Base-by-base conservation (phyloP, 2,113 vertebrate species). In the Laticauda colubrina region DNA sequence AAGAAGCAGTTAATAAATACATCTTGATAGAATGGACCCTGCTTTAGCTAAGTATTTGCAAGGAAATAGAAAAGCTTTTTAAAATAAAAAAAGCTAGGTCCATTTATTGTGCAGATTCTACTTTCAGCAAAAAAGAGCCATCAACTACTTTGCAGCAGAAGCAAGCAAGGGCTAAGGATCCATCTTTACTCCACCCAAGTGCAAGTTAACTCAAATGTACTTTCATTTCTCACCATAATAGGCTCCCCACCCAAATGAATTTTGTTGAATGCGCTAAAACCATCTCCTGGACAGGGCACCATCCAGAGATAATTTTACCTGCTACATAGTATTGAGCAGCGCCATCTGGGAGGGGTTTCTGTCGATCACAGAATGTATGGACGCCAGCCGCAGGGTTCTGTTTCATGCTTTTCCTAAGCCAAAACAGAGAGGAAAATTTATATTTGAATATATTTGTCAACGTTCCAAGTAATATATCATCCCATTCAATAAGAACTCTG, bases 261-360 rank as follows among this genome's bases (percentile, higher is more conserved):
- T 21, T 86, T 85, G 39, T 34, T 26, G n/a, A 86, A 43, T 3
- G 39, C 2, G 29, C 59, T 10, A 54, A 85, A 85, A 24, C 55
- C 34, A 4, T 81, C 75, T 21, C 34, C 18, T 39, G 34, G 64
- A 48, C 14, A 11, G 5, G 15, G 43, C 48, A 29, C 18, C 34
- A 20, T 2, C 11, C 59, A 43, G 14, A 81, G 43, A 11, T 15
- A 29, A 56, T 88, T 93, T 4, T 96, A 99, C 99, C 99, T 98
- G 99, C 99, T 43, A 99, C 99, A 11, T 99, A 99, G 97, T 99
- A 99, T 97, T 99, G 99, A 1, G 98, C 99, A 0, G 99, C 99
- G 18, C 98, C 99, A 0, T 99, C 99, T 0, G 99, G 99, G 92
- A 99, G 99, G 15, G 98, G 98, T 43, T 98, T 99, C 97, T 98